Percentiles rank a stretch among this genome's conserved stretches.
Evolutionary conservation across 1,140 invertebrate genomes (phyloP).

Genomic region (Condylostylus longicornis): DNA sequence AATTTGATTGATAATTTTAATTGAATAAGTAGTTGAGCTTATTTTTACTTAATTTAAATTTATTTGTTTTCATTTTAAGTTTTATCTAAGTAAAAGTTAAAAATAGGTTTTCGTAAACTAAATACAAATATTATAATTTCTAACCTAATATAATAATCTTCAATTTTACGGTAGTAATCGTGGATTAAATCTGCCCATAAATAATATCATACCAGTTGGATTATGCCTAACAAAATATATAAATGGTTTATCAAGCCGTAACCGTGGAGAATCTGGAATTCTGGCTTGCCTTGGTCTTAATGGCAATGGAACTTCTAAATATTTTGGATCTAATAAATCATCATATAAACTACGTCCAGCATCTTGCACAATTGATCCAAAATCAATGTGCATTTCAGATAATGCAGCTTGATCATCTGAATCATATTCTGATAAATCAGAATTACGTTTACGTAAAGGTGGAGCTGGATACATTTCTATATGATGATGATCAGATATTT

Average conservation of each 20-base stretch:
- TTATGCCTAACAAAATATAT: conserved; percentile 74
- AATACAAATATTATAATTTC: too few species aligned
- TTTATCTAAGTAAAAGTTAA: too few species aligned
- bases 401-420: conserved; percentile 17
- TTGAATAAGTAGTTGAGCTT: too few species aligned
- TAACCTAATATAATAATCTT: too few species aligned
- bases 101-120: too few species aligned
- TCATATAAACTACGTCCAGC: conserved; percentile 44
- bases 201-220: conserved; percentile 68
- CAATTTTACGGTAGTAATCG: conserved; percentile 51
- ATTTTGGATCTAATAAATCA: conserved; percentile 42
- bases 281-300: conserved; percentile 52
- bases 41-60: too few species aligned
- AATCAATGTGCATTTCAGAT: conserved; percentile 20
- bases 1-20: too few species aligned
- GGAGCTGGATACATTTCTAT: conserved; percentile 61
- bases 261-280: conserved; percentile 48
- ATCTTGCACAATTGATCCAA: conserved; percentile 30
- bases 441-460: conserved; percentile 34
- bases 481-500: conserved; percentile 54
- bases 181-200: conserved; percentile 72
- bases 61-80: too few species aligned
- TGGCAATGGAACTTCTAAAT: conserved; percentile 45
- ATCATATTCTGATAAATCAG: conserved; percentile 21
- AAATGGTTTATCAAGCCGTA: conserved; percentile 71